Percentiles rank a stretch among this genome's conserved stretches.
phyloP scores from a whole-genome alignment of 2,888 invertebrate species.

The Emmelina monodactyla region DNA sequence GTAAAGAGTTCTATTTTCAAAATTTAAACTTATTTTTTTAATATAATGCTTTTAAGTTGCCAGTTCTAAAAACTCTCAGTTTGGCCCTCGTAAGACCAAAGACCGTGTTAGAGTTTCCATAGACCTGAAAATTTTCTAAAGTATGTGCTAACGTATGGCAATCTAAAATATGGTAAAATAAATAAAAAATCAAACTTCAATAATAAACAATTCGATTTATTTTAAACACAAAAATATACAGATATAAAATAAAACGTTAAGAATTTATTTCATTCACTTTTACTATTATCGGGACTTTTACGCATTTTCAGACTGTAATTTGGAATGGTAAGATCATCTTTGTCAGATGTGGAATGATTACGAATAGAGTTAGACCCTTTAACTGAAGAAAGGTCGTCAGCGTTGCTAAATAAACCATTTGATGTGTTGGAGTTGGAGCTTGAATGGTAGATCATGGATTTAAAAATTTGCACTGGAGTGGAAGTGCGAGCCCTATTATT shows the following conservation, averaged over 20 bases:
- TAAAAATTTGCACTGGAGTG: constrained; percentile 63
- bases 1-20: too few species aligned
- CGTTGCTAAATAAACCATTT: constrained; percentile 56
- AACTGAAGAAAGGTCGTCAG: constrained; percentile 65
- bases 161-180: too few species aligned
- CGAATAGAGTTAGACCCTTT: constrained; percentile 51
- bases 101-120: too few species aligned
- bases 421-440: constrained; percentile 57
- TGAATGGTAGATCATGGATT: constrained; percentile 46
- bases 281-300: constrained; percentile 42
- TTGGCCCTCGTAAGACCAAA: too few species aligned
- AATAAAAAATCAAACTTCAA: too few species aligned
- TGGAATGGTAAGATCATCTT: constrained; percentile 56
- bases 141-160: too few species aligned
- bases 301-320: constrained; percentile 48
- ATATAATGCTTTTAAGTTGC: too few species aligned
- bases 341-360: constrained; percentile 54
- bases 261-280: constrained; percentile 37
- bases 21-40: too few species aligned
- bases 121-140: too few species aligned
- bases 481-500: constrained; percentile 60
- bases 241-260: constrained; percentile 17
- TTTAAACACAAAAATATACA: too few species aligned
- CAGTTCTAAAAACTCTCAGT: too few species aligned
- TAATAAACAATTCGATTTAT: too few species aligned